A percentile compares a stretch with the other conserved stretches of the same genome.
These are phyloP conservation scores for Podarcis lilfordi DNA, from an alignment of 2,797 vertebrate species.

Conservation along the genomic window DNA sequence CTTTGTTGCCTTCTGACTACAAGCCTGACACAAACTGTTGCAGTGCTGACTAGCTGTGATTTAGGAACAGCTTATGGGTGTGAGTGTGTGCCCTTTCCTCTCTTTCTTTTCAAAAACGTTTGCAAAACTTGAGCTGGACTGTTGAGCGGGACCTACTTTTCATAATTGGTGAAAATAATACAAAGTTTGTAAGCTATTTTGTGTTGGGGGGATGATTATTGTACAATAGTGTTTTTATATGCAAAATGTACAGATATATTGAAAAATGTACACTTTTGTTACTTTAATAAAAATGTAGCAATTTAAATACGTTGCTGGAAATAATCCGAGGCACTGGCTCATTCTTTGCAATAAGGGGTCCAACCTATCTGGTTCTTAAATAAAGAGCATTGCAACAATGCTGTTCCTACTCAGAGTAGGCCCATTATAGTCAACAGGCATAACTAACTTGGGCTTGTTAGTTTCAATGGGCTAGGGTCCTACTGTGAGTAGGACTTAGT, in stretches of 20 bases:
- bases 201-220: slow-evolving; percentile 69
- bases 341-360: neutral
- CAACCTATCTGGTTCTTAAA: neutral
- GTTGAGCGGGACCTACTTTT: slow-evolving; percentile 78
- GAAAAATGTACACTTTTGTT: slow-evolving; percentile 79
- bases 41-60: slow-evolving; percentile 48
- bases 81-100: slow-evolving; percentile 24
- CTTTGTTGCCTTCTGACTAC: slow-evolving; percentile 59
- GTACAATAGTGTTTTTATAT: slow-evolving; percentile 79
- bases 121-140: slow-evolving; percentile 74
- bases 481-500: no score
- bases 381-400: neutral
- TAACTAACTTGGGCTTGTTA: no score
- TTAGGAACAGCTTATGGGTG: slow-evolving; percentile 30
- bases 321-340: neutral
- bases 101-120: slow-evolving; percentile 39
- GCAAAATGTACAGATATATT: slow-evolving; percentile 79
- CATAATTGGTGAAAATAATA: slow-evolving; percentile 60
- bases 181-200: slow-evolving; percentile 66
- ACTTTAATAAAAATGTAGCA: slow-evolving; percentile 83
- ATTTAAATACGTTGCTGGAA: slow-evolving; percentile 32
- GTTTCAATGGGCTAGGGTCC: no score
- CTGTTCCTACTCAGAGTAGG: no score
- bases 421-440: no score
- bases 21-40: slow-evolving; percentile 47